phyloP scores from a whole-genome alignment of 30 jellyfish, hydroid and myxozoan genomes.

The Mastigias papua region DNA sequence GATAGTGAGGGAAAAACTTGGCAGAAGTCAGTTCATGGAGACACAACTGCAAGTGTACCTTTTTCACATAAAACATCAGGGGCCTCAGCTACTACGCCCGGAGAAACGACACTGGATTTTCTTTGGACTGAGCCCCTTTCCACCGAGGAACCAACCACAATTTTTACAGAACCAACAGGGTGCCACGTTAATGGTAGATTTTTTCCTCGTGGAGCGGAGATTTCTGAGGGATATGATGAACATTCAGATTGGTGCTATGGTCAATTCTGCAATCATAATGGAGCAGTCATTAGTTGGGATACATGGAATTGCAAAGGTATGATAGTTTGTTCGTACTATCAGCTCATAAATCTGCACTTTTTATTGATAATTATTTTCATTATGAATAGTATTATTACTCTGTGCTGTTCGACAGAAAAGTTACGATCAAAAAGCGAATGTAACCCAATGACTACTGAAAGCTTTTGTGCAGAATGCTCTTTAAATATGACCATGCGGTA shows the following conservation, averaged over 20 bases:
- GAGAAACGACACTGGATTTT: no score
- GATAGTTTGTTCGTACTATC: no score
- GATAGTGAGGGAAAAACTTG: not conserved
- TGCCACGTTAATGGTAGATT: slow-evolving; percentile 34
- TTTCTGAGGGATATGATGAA: slow-evolving; percentile 45
- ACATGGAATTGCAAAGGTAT: slow-evolving; percentile 43
- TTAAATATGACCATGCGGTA: no score
- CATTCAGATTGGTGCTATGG: slow-evolving; percentile 53
- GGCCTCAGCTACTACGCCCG: not conserved
- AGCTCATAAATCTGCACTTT: no score
- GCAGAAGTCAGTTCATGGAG: not conserved
- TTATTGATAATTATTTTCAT: no score
- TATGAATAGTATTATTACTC: no score
- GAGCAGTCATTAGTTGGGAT: slow-evolving; percentile 39
- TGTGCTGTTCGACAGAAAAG: no score
- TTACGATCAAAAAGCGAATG: no score
- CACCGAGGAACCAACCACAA: not conserved
- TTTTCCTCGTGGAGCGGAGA: slow-evolving; percentile 28
- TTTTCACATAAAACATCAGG: not conserved
- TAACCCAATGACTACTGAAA: no score
- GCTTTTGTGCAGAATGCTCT: no score
- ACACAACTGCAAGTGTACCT: no score
- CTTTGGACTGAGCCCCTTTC: not conserved
- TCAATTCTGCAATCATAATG: slow-evolving; percentile 15
- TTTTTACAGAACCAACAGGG: slow-evolving; percentile 18